Percentiles rank a stretch among this genome's conserved stretches.
phyloP scores from a whole-genome alignment of 2,888 invertebrate species.

The Perizoma flavofasciatum region DNA sequence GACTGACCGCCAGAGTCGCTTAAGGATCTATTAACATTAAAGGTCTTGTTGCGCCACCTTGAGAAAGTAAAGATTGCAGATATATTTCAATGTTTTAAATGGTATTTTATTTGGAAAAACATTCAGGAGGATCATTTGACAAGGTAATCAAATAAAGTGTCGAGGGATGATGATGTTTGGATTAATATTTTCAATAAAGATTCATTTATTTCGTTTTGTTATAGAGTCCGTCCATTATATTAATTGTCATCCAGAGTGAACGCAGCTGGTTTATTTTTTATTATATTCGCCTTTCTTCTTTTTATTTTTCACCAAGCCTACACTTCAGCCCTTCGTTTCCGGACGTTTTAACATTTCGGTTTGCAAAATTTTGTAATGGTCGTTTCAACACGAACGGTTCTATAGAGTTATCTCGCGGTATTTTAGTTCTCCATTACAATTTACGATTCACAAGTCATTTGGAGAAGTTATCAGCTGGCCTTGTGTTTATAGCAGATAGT shows the following conservation, averaged over 20 bases:
- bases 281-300: background rate
- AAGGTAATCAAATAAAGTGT: constrained; percentile 15
- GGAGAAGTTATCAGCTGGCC: constrained; percentile 42
- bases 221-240: background rate
- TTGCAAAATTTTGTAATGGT: constrained; percentile 12
- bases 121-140: constrained; percentile 13
- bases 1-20: constrained; percentile 53
- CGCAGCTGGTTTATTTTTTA: constrained; percentile 1
- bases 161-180: constrained; percentile 13
- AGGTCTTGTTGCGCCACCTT: constrained; percentile 30
- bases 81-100: constrained; percentile 25
- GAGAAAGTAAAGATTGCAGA: constrained; percentile 22
- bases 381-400: constrained; percentile 17
- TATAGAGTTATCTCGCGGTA: constrained; percentile 24
- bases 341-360: constrained; percentile 2
- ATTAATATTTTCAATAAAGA: constrained; percentile 7
- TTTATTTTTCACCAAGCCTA: background rate
- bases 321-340: background rate
- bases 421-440: constrained; percentile 31
- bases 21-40: constrained; percentile 37
- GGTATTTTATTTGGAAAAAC: constrained; percentile 9
- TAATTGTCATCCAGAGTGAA: constrained; percentile 1
- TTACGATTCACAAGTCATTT: constrained; percentile 27
- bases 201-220: no score
- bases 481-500: constrained; percentile 42